Conservation (phyloP, 2,113 vertebrate genomes). For the Genyomyrus donnyi region DNA sequence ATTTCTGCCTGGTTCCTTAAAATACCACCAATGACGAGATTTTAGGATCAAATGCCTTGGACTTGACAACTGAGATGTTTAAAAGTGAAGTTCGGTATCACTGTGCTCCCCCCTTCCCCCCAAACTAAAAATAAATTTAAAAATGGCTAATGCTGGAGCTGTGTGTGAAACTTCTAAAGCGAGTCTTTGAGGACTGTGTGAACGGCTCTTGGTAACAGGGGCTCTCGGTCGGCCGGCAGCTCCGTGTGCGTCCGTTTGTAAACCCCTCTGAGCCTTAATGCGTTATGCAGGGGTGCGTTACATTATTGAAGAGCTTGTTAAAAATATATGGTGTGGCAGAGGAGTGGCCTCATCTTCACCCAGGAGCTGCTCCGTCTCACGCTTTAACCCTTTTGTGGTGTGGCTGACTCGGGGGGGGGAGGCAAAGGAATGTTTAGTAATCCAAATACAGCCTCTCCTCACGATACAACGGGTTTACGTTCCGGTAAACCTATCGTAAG, state of each 20-base stretch:
- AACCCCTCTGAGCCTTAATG: constrained; percentile 18
- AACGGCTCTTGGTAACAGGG: constrained; percentile 14
- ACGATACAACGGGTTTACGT: too few species aligned
- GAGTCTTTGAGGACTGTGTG: background rate
- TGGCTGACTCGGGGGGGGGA: background rate
- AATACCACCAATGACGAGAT: background rate
- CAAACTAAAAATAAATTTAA: background rate
- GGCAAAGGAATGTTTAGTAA: background rate
- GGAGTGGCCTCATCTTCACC: background rate
- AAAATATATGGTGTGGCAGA: constrained; percentile 27
- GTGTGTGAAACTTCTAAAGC: background rate
- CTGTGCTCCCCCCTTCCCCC: background rate
- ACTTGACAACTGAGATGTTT: background rate
- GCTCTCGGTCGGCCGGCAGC: background rate
- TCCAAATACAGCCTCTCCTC: background rate
- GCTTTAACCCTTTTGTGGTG: background rate
- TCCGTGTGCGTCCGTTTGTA: background rate
- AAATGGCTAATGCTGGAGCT: background rate
- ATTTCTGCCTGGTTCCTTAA: background rate
- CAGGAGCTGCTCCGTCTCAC: background rate
- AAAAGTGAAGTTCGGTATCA: background rate
- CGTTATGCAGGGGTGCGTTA: constrained; percentile 18
- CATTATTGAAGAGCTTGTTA: constrained; percentile 30
- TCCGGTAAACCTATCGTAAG: too few species aligned
- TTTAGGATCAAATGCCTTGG: background rate